These are phyloP conservation scores for Lagenorhynchus albirostris DNA, from an alignment of 2,113 vertebrate genomes.

Conservation along the genomic window DNA sequence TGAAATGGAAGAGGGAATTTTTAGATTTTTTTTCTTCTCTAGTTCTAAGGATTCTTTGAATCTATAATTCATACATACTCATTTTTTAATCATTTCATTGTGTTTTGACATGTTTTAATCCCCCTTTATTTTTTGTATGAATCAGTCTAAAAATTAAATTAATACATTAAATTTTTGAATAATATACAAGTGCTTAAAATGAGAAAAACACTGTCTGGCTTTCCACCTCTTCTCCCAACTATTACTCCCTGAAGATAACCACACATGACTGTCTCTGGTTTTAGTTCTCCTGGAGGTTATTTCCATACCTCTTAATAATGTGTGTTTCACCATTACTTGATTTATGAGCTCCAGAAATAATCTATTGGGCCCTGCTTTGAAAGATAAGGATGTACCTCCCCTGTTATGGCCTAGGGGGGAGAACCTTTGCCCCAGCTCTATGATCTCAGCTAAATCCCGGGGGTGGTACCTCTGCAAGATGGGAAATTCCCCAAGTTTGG, in stretches of 20 bases:
- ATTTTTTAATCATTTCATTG: neutral
- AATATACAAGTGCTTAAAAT: neutral
- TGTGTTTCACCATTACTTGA: neutral
- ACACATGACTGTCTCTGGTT: neutral
- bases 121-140: neutral
- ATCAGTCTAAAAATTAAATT: neutral
- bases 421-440: neutral
- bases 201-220: neutral
- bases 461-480: neutral
- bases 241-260: neutral
- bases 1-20: neutral
- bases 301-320: neutral
- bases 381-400: neutral
- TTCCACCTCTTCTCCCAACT: neutral
- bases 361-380: neutral
- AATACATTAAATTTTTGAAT: neutral
- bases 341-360: neutral
- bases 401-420: neutral
- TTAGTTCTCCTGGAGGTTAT: neutral
- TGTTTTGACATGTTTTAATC: neutral
- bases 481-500: neutral
- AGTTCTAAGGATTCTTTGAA: neutral
- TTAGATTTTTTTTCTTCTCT: neutral
- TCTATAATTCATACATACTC: neutral
- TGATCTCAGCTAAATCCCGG: neutral